Evolutionary conservation across 1,140 invertebrate species (phyloP), one percentile per base, ranked within the genome.

Genomic region (Macrostomum lignano): DNA sequence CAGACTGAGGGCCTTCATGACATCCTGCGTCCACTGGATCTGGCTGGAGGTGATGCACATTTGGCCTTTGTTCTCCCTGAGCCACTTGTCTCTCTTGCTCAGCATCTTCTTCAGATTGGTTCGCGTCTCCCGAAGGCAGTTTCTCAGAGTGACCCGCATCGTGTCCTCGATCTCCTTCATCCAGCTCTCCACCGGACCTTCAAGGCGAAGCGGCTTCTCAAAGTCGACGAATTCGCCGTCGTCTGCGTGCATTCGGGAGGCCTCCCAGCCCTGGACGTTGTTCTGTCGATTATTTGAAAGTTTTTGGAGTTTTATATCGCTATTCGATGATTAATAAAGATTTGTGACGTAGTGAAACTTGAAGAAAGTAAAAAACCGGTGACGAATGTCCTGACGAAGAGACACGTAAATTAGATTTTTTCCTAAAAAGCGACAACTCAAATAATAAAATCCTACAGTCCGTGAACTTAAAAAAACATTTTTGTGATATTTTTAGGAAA

Each of bases 201-300:
- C 72, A 21, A 77, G 46, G 11, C 65, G 40, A 2, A 75, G 52
- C 2, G 64, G 55, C 26, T 66, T 63, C 15, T 58, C 51, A 56
- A 73, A 79, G 32, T 70, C 65, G 2, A 78, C 64, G 47, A 64
- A 68, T 47, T 82, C 75, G 3, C 71, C 73, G 40, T 78, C 74
- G 33, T 42, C 65, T 2, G 74, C 72, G 42, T 63, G 66, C 74
- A 81, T 78, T 2, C 68, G 72, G 25, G 62, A 52, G 2, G 70
- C 70, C 43, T 67, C 53, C 44, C 44, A 58, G 35, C 51, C 53
- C 45, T 48, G 44, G n/a, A n/a, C n/a, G n/a, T n/a, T n/a, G n/a
- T n/a, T n/a, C 10, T 5, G 26, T 15, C 26, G 19, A 15, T 28
- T 15, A 9, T 17, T 28, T 5, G 9, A 28, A 28, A 28, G 9